phyloP scores from a whole-genome alignment of 2,797 vertebrate species.

The Alectoris magna region DNA sequence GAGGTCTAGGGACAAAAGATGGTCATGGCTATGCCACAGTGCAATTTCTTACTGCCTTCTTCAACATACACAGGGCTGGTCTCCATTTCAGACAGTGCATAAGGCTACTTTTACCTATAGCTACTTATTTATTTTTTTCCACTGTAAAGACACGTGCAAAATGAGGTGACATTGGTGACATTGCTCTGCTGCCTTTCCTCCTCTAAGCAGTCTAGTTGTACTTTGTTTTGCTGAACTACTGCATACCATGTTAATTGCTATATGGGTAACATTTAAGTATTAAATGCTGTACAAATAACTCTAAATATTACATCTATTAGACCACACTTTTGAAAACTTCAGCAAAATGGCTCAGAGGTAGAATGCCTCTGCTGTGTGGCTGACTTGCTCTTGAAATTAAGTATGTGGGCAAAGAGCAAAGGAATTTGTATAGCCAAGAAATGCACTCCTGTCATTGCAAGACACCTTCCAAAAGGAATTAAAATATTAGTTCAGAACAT shows the following conservation, averaged over 20 bases:
- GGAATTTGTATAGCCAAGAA: neutral
- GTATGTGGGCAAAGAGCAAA: neutral
- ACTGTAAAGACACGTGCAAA: neutral
- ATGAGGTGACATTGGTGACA: neutral
- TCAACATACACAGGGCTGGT: fast-evolving
- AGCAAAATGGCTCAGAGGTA: neutral
- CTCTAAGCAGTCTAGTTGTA: neutral
- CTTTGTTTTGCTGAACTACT: neutral
- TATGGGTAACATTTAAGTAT: neutral
- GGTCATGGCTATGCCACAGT: neutral
- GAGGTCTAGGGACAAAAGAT: neutral
- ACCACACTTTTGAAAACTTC: constrained; percentile 12
- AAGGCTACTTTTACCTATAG: neutral
- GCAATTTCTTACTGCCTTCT: neutral
- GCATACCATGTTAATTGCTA: neutral
- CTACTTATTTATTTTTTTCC: neutral
- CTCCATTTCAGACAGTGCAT: neutral
- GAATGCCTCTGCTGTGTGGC: neutral
- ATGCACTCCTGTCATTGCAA: neutral
- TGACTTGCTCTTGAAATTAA: constrained; percentile 18
- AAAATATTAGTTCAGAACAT: neutral
- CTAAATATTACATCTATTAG: constrained; percentile 38
- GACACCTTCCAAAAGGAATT: neutral
- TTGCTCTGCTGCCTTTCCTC: neutral
- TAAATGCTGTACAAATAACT: constrained; percentile 25